Evolutionary conservation across 1,140 invertebrate genomes (phyloP).

Genomic region (Littorina saxatilis): DNA sequence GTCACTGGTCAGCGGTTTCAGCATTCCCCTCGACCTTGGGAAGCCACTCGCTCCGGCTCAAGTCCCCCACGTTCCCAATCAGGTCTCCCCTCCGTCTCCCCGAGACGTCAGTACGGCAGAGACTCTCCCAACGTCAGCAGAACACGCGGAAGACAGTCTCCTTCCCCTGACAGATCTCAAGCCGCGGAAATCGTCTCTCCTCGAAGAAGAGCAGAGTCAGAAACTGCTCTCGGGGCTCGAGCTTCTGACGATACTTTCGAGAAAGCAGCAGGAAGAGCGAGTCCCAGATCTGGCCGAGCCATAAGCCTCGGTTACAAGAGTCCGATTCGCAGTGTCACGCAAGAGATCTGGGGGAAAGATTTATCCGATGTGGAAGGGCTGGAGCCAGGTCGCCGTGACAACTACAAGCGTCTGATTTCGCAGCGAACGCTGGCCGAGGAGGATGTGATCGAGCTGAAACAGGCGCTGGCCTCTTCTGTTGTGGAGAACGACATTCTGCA

Average conservation of each 20-base stretch:
- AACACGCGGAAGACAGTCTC: neutral
- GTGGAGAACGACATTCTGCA: conserved; percentile 69
- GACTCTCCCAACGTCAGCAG: neutral
- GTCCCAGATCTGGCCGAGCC: conserved; percentile 4
- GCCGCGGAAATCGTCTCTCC: neutral
- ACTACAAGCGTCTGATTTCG: conserved; percentile 56
- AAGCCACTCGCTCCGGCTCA: neutral
- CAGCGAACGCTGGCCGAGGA: conserved; percentile 48
- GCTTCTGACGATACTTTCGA: neutral
- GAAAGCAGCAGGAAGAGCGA: neutral
- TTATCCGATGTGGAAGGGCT: conserved; percentile 51
- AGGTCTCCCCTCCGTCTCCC: neutral
- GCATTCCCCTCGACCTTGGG: conserved; percentile 5
- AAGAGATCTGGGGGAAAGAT: conserved; percentile 65
- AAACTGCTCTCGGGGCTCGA: neutral
- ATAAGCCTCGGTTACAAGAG: conserved; percentile 66
- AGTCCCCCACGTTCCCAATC: neutral
- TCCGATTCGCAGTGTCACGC: conserved; percentile 63
- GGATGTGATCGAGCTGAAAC: conserved; percentile 68
- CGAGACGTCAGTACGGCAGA: neutral
- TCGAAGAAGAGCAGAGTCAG: neutral
- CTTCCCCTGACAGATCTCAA: conserved; percentile 3
- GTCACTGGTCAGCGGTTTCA: neutral
- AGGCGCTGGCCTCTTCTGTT: conserved; percentile 63
- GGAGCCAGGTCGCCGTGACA: conserved; percentile 47